Conservation (phyloP, 2,797 vertebrate genomes). For the Catostomus latipinnis region DNA sequence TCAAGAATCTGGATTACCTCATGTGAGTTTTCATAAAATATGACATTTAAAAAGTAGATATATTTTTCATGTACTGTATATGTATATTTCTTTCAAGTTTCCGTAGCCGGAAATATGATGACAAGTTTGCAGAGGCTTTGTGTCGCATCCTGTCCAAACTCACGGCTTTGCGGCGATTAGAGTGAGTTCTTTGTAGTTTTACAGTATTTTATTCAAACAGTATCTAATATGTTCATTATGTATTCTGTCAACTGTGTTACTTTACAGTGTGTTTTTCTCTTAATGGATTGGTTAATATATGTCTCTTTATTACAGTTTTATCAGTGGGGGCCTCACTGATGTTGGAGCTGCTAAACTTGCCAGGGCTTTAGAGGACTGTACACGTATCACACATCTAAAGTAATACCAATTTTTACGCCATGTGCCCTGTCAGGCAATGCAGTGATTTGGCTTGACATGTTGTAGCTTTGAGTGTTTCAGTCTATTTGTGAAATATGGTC, state of each 20-base stretch:
- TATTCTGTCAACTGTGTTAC: not conserved
- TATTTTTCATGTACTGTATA: too few relatives aligned
- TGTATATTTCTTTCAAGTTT: constrained; percentile 77
- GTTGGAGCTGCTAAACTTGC: constrained; percentile 77
- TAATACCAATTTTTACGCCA: constrained; percentile 56
- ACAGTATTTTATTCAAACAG: not conserved
- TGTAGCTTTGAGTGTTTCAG: not conserved
- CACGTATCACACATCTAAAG: constrained; percentile 84
- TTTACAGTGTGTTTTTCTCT: not conserved
- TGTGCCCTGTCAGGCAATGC: not conserved
- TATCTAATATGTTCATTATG: not conserved
- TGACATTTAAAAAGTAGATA: too few relatives aligned
- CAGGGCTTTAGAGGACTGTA: constrained; percentile 76
- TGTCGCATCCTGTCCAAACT: constrained; percentile 77
- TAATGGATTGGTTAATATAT: not conserved
- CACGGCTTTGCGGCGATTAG: constrained; percentile 77
- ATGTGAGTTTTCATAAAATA: constrained; percentile 74
- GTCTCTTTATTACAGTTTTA: constrained; percentile 74
- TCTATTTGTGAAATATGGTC: not conserved
- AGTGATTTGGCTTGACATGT: not conserved
- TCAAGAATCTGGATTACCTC: constrained; percentile 79
- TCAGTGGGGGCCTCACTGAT: constrained; percentile 78
- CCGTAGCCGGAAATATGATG: constrained; percentile 82
- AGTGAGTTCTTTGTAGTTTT: constrained; percentile 75
- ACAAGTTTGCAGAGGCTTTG: constrained; percentile 86